Percentiles rank a stretch among this genome's conserved stretches.
Evolutionary conservation across 2,888 invertebrate genomes (phyloP).

Genomic region (Alentia gelatinosa): DNA sequence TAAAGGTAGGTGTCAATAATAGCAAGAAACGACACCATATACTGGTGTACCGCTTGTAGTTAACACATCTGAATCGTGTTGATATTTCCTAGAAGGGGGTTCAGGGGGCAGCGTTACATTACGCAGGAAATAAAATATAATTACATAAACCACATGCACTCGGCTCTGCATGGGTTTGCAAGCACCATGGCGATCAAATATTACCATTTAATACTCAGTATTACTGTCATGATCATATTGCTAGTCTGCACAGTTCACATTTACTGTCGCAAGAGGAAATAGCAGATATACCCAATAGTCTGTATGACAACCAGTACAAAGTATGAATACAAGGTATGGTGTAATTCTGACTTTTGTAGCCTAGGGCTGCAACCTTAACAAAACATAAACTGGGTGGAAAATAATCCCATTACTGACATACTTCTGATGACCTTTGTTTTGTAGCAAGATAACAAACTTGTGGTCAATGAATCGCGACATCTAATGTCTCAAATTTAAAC

Average conservation of each 20-base stretch:
- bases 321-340: neutral
- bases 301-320: neutral
- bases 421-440: neutral
- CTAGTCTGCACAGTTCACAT: neutral
- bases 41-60: neutral
- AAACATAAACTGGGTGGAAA: neutral
- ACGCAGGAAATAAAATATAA: slow-evolving; percentile 8
- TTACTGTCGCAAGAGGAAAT: neutral
- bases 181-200: slow-evolving; percentile 36
- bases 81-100: neutral
- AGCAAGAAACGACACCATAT: neutral
- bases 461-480: neutral
- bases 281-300: slow-evolving; percentile 20
- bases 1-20: neutral
- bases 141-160: slow-evolving; percentile 37
- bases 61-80: neutral
- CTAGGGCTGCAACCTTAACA: slow-evolving; percentile 12
- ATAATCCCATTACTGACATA: neutral
- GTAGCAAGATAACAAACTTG: neutral
- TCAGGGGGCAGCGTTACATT: neutral
- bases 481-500: slow-evolving; percentile 5
- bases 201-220: slow-evolving; percentile 39
- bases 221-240: slow-evolving; percentile 43
- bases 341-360: neutral
- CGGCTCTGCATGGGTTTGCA: slow-evolving; percentile 26